Conservation (phyloP, 2,113 vertebrate species). For the Rhadina sibilatrix region DNA sequence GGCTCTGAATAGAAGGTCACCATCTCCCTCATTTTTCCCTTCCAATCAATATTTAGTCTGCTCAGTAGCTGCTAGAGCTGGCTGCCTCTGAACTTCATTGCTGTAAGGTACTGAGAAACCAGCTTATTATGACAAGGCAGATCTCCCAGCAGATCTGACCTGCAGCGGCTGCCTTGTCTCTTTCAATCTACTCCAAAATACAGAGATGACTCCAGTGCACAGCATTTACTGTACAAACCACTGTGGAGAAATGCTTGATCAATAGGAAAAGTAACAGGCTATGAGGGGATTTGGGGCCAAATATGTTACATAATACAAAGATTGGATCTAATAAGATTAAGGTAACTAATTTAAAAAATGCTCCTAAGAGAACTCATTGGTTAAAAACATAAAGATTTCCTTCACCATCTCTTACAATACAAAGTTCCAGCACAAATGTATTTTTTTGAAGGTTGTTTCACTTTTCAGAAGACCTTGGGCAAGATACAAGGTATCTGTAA, state of each 20-base stretch:
- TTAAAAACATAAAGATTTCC: background rate
- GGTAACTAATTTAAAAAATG: background rate
- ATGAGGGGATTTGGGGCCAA: background rate
- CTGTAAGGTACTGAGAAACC: slow-evolving; percentile 24
- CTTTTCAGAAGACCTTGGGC: background rate
- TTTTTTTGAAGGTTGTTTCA: background rate
- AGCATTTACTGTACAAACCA: background rate
- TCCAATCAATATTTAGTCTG: slow-evolving; percentile 55
- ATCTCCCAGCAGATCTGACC: slow-evolving; percentile 53
- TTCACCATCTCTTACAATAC: background rate
- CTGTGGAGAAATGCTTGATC: background rate
- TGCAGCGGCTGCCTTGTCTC: slow-evolving; percentile 19
- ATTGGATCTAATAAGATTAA: background rate
- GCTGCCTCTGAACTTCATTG: slow-evolving; percentile 40
- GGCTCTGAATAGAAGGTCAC: slow-evolving; percentile 38
- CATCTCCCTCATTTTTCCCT: slow-evolving; percentile 3
- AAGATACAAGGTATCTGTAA: background rate
- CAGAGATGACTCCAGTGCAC: background rate
- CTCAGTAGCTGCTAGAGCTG: slow-evolving; percentile 7
- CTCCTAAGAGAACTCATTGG: background rate
- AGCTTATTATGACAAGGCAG: slow-evolving; percentile 46
- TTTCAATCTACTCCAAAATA: slow-evolving; percentile 37
- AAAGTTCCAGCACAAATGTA: background rate
- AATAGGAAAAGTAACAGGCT: background rate
- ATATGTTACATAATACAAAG: background rate